Evolutionary conservation across 2,797 vertebrate genomes (phyloP), one percentile per base, ranked within the genome.

Genomic region (Emydoidea blandingii): DNA sequence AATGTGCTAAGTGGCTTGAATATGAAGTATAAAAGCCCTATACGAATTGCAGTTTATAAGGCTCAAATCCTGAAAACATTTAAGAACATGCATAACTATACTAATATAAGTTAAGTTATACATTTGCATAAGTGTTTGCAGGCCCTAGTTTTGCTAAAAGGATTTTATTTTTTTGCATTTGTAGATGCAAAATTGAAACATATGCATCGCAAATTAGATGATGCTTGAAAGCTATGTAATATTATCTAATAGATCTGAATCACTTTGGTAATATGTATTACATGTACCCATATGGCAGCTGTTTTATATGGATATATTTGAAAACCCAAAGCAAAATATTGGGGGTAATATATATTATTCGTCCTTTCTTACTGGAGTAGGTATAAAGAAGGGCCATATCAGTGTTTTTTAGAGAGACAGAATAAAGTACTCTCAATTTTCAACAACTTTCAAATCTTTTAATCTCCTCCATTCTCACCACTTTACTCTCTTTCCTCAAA

Each of bases 371-470:
- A 29, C 9, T 57, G 80, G 54, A 57, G 5, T 25, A 41, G 23
- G 8, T 81, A 2, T 25, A 72, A 94, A 2, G 0, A 12, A 74
- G 19, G 23, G 1, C 85, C n/a, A 23, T 76, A 76, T 23, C 59
- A 15, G 89, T 88, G 25, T 56, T 96, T 72, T 52, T 85, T 50
- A 86, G 37, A 83, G 85, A 53, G 18, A 56, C 57, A 94, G 34
- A 82, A 90, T 74, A 89, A 93, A 12, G 23, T 89, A n/a, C 62
- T 2, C 34, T 74, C 91, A 56, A 89, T 96, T 96, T 95, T 93
- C 86, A 93, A 95, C 76, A 95, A 80, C 23, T 37, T 91, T 44
- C 41, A 79, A 34, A 87, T 93, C 41, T 94, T 53, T 78, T 54
- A 84, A 1, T 91, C 80, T 95, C 78, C 88, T 88, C 50, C n/a